phyloP scores from a whole-genome alignment of 2,113 vertebrate genomes.

The Pterocles gutturalis region DNA sequence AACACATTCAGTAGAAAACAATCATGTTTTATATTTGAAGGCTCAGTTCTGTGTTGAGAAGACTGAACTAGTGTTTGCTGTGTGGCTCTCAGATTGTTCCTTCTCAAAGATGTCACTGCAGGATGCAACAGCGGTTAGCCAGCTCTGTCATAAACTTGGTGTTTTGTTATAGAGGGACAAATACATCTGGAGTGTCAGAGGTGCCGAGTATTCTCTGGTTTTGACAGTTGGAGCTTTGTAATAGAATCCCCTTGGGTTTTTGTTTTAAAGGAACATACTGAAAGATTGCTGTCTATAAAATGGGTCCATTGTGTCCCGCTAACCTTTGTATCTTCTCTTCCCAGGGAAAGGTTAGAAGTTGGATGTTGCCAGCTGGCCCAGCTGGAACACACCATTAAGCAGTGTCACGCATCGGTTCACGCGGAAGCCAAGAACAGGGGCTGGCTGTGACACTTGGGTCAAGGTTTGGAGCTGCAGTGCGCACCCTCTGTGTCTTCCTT shows the following conservation, averaged over 20 bases:
- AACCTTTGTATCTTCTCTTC: background rate
- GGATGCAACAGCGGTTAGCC: background rate
- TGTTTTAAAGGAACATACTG: background rate
- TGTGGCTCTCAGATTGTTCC: background rate
- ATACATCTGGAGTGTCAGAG: background rate
- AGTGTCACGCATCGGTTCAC: conserved; percentile 68
- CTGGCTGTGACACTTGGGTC: conserved; percentile 50
- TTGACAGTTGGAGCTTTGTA: background rate
- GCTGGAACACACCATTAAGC: conserved; percentile 80
- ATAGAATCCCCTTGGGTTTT: background rate
- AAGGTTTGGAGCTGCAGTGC: background rate
- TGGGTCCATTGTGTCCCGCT: background rate
- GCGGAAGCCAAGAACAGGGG: conserved; percentile 60
- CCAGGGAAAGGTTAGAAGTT: conserved; percentile 84
- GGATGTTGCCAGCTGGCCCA: conserved; percentile 85
- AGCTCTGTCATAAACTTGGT: background rate
- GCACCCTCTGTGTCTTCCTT: background rate
- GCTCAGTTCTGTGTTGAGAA: background rate
- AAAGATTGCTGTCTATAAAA: background rate
- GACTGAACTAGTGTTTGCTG: background rate
- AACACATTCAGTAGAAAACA: background rate
- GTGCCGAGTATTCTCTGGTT: background rate
- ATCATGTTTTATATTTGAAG: background rate
- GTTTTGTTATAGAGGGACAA: background rate
- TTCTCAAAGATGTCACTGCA: no score